Conservation (phyloP, 2,113 vertebrate species). For the Daphoenositta chrysoptera region DNA sequence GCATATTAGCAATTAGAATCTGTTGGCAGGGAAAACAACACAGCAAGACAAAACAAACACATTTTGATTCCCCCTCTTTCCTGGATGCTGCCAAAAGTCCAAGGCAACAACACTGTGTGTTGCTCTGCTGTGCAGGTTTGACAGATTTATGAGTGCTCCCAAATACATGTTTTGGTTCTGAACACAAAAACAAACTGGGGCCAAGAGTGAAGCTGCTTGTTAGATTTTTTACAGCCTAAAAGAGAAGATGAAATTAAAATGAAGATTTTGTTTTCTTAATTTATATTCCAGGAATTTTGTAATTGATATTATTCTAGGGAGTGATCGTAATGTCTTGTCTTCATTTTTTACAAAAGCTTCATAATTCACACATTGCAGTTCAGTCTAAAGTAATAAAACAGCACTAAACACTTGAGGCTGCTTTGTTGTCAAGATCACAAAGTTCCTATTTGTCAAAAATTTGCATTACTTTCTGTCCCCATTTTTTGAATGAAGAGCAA, state of each 20-base stretch:
- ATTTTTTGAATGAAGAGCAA: neutral
- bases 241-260: neutral
- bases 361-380: neutral
- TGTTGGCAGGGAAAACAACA: slow-evolving; percentile 22
- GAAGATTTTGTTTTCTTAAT: neutral
- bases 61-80: slow-evolving; percentile 10
- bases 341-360: slow-evolving; percentile 27
- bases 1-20: slow-evolving; percentile 36
- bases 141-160: slow-evolving; percentile 21
- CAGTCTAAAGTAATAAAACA: neutral
- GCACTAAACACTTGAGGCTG: neutral
- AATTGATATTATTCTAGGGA: slow-evolving; percentile 11
- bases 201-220: neutral
- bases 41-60: slow-evolving; percentile 40
- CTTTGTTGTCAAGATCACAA: slow-evolving; percentile 8
- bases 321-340: neutral
- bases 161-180: neutral
- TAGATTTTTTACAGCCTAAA: neutral
- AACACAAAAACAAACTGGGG: slow-evolving; percentile 5
- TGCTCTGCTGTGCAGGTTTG: neutral
- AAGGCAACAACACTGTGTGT: slow-evolving; percentile 24
- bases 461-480: neutral
- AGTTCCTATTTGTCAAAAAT: neutral
- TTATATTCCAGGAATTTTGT: neutral
- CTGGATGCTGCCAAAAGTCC: slow-evolving; percentile 43